Base-by-base conservation (phyloP, 2,888 invertebrate genomes). In the Apamea crenata region DNA sequence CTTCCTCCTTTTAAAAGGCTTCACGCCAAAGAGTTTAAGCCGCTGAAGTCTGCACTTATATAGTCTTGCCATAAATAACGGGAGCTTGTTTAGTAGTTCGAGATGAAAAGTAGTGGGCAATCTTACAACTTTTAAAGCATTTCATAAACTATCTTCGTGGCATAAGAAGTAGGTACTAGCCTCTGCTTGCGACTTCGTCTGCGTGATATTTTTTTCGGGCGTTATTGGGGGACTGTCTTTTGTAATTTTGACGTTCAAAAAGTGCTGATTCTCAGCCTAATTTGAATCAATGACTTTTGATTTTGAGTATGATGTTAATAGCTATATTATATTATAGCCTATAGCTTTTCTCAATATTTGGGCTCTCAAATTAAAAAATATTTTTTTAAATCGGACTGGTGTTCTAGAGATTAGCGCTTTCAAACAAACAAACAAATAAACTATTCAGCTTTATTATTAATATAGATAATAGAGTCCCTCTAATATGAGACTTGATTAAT, bases 31-130 rank as follows among this genome's bases (percentile, higher is more conserved):
- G 71, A 82, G 50, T 69, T 76, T 59, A 82, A 65, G 71, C 75
- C 44, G 32, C 65, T 63, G 14, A 77, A 84, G 67, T 65, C 59
- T 53, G 59, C 59, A 25, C 61, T 80, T 80, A 61, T 70, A 56
- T 59, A 83, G 74, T 72, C 65, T 56, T 18, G 18, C 70, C 75
- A 63, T 87, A 83, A 87, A 87, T 83, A 77, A 72, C 36, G n/a
- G 47, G 25, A 70, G 68, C 71, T 65, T 67, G 65, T 71, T 87
- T 72, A 79, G 71, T 85, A 73, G 74, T 87, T 77, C 61, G 53
- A 63, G 72, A 85, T 77, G 65, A 82, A 65, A 77, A 79, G 68
- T 74, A 50, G 79, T 71, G 29, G 44, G 65, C 73, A 74, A 87
- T 74, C 29, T 40, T 56, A 14, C 18, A 82, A 84, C 61, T 83